Conservation (phyloP, 1,140 invertebrate genomes). For the Oncopodura yosiiana region DNA sequence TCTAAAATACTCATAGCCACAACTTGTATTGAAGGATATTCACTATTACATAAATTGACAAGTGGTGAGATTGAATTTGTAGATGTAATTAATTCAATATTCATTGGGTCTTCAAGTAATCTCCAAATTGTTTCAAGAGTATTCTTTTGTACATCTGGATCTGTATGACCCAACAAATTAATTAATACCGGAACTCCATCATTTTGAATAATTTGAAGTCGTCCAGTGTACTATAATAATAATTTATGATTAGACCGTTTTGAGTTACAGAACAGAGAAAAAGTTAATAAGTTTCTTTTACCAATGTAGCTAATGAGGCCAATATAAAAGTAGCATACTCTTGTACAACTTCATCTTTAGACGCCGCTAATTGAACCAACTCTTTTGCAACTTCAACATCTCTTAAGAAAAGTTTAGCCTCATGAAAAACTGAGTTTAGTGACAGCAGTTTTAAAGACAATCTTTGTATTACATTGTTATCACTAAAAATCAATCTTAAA, state of each 20-base stretch:
- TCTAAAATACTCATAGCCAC: conserved; percentile 15
- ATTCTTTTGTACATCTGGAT: conserved; percentile 29
- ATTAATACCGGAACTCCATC: conserved; percentile 6
- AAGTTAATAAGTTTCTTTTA: background rate
- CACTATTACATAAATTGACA: conserved; percentile 5
- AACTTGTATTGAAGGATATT: conserved; percentile 25
- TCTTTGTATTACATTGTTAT: conserved; percentile 19
- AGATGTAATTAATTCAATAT: conserved; percentile 4
- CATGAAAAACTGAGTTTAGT: conserved; percentile 9
- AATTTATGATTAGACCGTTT: background rate
- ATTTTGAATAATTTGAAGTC: conserved; percentile 26
- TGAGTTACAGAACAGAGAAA: background rate
- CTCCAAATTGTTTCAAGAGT: conserved; percentile 21
- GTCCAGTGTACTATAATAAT: conserved; percentile 18
- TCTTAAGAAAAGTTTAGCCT: conserved; percentile 8
- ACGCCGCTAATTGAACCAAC: conserved; percentile 3
- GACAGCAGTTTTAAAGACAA: conserved; percentile 24
- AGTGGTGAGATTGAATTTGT: conserved; percentile 3
- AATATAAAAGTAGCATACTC: conserved; percentile 22
- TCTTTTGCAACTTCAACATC: conserved; percentile 12
- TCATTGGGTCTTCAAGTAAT: conserved; percentile 25
- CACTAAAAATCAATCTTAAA: conserved; percentile 4
- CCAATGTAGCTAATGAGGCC: conserved; percentile 17
- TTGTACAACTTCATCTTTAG: conserved; percentile 18
- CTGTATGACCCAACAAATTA: conserved; percentile 1